Evolutionary conservation across 1,140 invertebrate species (phyloP).

Genomic region (Papilio polyxenes): DNA sequence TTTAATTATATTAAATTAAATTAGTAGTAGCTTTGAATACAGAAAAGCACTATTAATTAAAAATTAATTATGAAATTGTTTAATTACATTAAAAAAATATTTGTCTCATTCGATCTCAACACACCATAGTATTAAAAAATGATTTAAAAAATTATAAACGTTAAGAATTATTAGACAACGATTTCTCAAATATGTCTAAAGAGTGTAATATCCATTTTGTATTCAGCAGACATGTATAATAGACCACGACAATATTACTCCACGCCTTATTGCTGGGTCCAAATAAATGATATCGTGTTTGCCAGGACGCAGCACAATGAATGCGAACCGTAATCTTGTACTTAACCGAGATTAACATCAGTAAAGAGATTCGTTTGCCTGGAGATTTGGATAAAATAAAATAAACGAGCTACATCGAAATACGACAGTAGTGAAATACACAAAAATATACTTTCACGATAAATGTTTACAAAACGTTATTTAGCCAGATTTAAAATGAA

Average conservation of each 20-base stretch:
- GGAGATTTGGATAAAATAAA: not conserved
- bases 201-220: not conserved
- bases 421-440: not conserved
- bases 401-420: not conserved
- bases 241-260: not conserved
- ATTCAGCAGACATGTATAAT: not conserved
- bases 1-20: constrained; percentile 1
- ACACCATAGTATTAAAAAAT: no score
- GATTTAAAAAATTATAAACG: no score
- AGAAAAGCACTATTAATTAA: not conserved
- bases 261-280: constrained; percentile 17
- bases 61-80: constrained; percentile 35
- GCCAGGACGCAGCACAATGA: not conserved
- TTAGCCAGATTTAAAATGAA: not conserved
- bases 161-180: not conserved
- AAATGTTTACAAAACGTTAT: no score
- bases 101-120: no score
- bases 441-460: no score
- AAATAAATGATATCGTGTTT: constrained; percentile 30
- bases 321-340: constrained; percentile 38
- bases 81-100: constrained; percentile 35
- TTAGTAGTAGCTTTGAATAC: not conserved
- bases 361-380: constrained; percentile 1
- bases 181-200: not conserved
- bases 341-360: constrained; percentile 40